Evolutionary conservation across 1,140 invertebrate genomes (phyloP), one percentile per base, ranked within the genome.

Genomic region (Caenorhabditis tropicalis): DNA sequence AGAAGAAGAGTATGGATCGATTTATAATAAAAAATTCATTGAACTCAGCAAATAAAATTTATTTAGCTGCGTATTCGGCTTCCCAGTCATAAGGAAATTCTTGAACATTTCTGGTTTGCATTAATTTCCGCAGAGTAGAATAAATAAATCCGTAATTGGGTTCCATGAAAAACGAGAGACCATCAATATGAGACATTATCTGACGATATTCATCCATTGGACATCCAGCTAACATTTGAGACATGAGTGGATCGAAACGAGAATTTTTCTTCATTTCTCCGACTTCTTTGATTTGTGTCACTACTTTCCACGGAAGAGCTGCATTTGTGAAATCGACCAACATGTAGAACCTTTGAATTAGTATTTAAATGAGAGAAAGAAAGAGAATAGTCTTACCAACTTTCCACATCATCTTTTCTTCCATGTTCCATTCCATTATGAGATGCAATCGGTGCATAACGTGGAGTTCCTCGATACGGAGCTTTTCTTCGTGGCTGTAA

Each of bases 11-110:
- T n/a, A n/a, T n/a, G n/a, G n/a, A n/a, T n/a, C n/a, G n/a, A n/a
- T n/a, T n/a, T n/a, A n/a, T n/a, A n/a, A n/a, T n/a, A n/a, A n/a
- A n/a, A n/a, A n/a, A n/a, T 43, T 43, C 12, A 43, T 43, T 43
- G 5, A 12, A 43, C 5, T 43, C 39, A 43, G 12, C 5, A 6
- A 43, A 43, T 6, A 43, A 6, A 43, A 6, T 43, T 12, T 43
- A 43, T 43, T 43, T 43, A 43, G 39, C 39, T 43, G 51, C 39
- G 15, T 39, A 79, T 21, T 48, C 83, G 2, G 33, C 33, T 39
- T 87, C 86, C 86, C 86, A 87, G 58, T 87, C 86, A 31, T 87
- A 87, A 15, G 86, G 86, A 65, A 82, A 82, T 27, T 84, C 83
- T 60, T 80, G 29, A 12, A 80, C 19, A 16, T 56, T 82, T 15